A percentile compares a stretch with the other conserved stretches of the same genome.
These are phyloP conservation scores for Ochropleura leucogaster DNA, from an alignment of 2,888 invertebrate genomes.

Conservation along the genomic window DNA sequence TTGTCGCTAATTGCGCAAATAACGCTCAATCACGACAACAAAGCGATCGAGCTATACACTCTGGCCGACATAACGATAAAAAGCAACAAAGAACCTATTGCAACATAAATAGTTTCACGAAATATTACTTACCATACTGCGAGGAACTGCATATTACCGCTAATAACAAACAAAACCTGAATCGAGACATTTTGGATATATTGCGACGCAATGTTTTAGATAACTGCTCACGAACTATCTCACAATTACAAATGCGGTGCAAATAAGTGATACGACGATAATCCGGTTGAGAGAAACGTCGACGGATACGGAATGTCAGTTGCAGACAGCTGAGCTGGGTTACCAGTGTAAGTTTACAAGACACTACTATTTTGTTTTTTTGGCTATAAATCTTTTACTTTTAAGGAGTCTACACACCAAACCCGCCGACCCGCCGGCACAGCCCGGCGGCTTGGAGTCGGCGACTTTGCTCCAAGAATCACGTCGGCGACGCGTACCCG, in stretches of 20 bases:
- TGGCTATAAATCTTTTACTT: not conserved
- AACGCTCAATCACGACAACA: constrained; percentile 68
- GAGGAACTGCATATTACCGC: constrained; percentile 79
- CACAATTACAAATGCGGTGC: constrained; percentile 71
- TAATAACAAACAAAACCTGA: constrained; percentile 79
- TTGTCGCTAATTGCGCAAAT: constrained; percentile 72
- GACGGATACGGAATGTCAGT: constrained; percentile 74
- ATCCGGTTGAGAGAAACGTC: constrained; percentile 70
- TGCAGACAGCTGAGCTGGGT: constrained; percentile 76
- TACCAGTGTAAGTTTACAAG: constrained; percentile 60
- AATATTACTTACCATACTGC: constrained; percentile 79
- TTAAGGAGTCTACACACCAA: too few species aligned
- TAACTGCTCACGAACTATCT: constrained; percentile 67
- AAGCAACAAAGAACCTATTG: constrained; percentile 76
- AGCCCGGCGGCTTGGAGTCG: too few species aligned
- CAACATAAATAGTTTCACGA: constrained; percentile 67
- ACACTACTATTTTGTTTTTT: constrained; percentile 22
- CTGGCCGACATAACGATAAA: constrained; percentile 69
- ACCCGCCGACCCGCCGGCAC: too few species aligned
- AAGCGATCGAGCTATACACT: constrained; percentile 64
- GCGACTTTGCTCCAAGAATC: too few species aligned
- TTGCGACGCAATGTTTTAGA: constrained; percentile 58
- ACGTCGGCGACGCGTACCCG: too few species aligned
- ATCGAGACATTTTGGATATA: constrained; percentile 77
- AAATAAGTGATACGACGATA: constrained; percentile 75